These are phyloP conservation scores for Teleiodes luculella DNA, from an alignment of 2,888 invertebrate species.

Conservation along the genomic window DNA sequence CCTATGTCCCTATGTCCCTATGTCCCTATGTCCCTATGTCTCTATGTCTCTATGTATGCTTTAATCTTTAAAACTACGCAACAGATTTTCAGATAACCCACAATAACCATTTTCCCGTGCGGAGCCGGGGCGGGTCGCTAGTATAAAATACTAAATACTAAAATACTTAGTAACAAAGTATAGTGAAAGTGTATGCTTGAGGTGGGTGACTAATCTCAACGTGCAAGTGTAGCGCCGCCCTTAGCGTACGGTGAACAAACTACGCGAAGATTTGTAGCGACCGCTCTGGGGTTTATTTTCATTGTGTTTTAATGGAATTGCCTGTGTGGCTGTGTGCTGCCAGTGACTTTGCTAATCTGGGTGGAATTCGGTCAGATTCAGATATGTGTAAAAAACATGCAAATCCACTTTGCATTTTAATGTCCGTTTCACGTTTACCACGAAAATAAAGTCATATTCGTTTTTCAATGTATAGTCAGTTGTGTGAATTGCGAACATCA, in stretches of 20 bases:
- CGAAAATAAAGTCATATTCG: background rate
- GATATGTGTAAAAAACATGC: background rate
- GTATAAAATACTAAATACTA: too few relatives aligned
- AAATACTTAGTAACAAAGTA: too few relatives aligned
- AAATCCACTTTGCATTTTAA: conserved; percentile 4
- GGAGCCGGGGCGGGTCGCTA: too few relatives aligned
- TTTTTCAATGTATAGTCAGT: background rate
- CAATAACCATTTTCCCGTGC: too few relatives aligned
- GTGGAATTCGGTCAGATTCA: conserved; percentile 16
- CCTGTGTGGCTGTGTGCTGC: background rate
- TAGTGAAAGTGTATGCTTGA: too few relatives aligned
- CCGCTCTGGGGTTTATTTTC: conserved; percentile 32
- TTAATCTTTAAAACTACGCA: too few relatives aligned
- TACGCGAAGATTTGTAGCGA: conserved; percentile 46
- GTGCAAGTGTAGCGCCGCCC: background rate
- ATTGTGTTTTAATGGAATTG: conserved; percentile 18
- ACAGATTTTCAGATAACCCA: too few relatives aligned
- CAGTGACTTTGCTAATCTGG: conserved; percentile 5
- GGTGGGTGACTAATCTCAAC: background rate
- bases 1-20: too few relatives aligned
- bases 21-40: too few relatives aligned
- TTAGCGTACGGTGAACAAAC: conserved; percentile 35
- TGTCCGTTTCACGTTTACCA: conserved; percentile 13
- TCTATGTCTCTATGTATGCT: too few relatives aligned
- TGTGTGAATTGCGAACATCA: background rate